phyloP scores from a whole-genome alignment of 2,113 vertebrate genomes.

The Hyperopisus bebe region DNA sequence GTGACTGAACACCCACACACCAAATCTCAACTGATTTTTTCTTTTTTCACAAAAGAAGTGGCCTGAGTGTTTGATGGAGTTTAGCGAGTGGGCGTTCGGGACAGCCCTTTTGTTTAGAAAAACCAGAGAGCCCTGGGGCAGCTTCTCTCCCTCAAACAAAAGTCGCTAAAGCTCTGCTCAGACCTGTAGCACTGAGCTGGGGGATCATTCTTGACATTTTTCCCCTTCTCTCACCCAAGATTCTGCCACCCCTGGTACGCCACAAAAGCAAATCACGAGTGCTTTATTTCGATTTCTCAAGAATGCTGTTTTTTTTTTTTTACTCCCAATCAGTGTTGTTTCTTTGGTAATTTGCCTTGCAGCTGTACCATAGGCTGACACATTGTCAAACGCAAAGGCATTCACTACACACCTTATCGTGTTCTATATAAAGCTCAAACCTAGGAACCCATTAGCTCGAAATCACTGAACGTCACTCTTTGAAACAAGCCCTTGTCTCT shows the following conservation, averaged over 20 bases:
- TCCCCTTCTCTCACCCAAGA: constrained; percentile 38
- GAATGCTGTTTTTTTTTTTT: not conserved
- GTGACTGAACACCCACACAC: not conserved
- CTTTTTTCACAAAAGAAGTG: not conserved
- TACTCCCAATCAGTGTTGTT: not conserved
- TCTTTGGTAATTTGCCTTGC: not conserved
- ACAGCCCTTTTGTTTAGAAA: constrained; percentile 9
- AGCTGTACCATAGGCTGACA: not conserved
- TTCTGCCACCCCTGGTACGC: constrained; percentile 37
- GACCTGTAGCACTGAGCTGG: constrained; percentile 59
- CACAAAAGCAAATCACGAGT: not conserved
- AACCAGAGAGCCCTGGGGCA: constrained; percentile 43
- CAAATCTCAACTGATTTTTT: not conserved
- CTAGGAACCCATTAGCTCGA: not conserved
- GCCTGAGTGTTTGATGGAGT: constrained; percentile 9
- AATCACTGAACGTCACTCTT: not conserved
- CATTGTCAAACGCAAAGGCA: not conserved
- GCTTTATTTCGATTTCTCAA: not conserved
- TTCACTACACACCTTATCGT: not conserved
- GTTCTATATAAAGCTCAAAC: not conserved
- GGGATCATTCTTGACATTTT: constrained; percentile 62
- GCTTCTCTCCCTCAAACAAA: constrained; percentile 48
- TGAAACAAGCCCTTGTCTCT: not conserved
- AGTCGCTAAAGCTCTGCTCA: constrained; percentile 58
- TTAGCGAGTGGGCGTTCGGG: not conserved